These are phyloP conservation scores for Nasonia oneida DNA, from an alignment of 2,888 invertebrate genomes.

Conservation along the genomic window DNA sequence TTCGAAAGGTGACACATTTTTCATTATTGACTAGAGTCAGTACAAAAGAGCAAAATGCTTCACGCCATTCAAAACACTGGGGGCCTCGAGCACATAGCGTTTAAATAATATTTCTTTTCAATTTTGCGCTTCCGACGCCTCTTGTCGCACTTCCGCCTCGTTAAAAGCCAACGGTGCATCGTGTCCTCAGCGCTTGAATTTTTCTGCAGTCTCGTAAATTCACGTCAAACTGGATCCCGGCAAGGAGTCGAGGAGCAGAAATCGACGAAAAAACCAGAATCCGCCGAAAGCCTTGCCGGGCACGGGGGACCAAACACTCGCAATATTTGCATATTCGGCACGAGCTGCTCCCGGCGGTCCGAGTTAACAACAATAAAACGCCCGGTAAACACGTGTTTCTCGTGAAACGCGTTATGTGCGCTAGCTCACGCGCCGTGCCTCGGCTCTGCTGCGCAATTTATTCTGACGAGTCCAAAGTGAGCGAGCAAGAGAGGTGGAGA, in stretches of 20 bases:
- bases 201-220: conserved; percentile 6
- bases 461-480: conserved; percentile 17
- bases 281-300: not conserved
- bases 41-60: too few species aligned
- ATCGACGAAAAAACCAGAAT: conserved; percentile 11
- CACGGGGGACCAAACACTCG: not conserved
- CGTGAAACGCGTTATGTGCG: not conserved
- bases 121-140: not conserved
- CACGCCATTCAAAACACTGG: too few species aligned
- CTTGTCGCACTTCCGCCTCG: not conserved
- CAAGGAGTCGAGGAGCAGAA: not conserved
- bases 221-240: not conserved
- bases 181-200: not conserved
- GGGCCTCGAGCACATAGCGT: too few species aligned
- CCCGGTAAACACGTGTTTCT: conserved; percentile 42
- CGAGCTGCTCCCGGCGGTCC: conserved; percentile 2
- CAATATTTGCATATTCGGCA: conserved; percentile 48
- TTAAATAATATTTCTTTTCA: not conserved
- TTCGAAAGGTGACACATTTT: too few species aligned
- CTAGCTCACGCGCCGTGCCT: not conserved
- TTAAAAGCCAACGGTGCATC: not conserved
- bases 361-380: conserved; percentile 42
- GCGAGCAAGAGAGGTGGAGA: not conserved
- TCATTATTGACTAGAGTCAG: too few species aligned
- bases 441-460: conserved; percentile 24